Conservation (phyloP, 2,113 vertebrate genomes). For the Nibea albiflora region DNA sequence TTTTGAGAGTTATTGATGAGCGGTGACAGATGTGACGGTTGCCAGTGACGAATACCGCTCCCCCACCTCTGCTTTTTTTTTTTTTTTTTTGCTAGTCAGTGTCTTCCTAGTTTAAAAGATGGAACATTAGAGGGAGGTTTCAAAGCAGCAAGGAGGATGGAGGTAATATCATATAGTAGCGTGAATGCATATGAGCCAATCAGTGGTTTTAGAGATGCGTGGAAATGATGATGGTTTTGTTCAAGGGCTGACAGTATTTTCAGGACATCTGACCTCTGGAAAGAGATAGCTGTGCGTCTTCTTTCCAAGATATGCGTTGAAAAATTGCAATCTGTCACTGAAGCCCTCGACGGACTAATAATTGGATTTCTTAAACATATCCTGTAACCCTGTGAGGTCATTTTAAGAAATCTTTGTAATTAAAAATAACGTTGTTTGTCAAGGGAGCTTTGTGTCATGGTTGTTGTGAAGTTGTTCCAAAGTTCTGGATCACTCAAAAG, state of each 20-base stretch:
- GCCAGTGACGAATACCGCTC: conserved; percentile 45
- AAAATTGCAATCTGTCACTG: conserved; percentile 71
- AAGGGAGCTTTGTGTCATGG: conserved; percentile 61
- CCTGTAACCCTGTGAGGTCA: conserved; percentile 79
- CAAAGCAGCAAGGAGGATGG: not conserved
- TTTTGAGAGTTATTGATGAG: conserved; percentile 72
- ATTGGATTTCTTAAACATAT: conserved; percentile 76
- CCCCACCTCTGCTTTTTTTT: conserved; percentile 26
- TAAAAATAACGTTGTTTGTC: conserved; percentile 74
- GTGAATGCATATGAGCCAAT: conserved; percentile 52
- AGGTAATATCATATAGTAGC: conserved; percentile 44
- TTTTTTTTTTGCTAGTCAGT: not conserved
- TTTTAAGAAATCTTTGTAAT: conserved; percentile 85
- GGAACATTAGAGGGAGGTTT: conserved; percentile 12
- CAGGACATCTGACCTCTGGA: conserved; percentile 48
- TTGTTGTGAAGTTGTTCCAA: conserved; percentile 53
- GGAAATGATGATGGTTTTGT: conserved; percentile 28
- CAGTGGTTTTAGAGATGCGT: conserved; percentile 38
- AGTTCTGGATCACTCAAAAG: conserved; percentile 28
- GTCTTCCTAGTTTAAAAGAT: conserved; percentile 10
- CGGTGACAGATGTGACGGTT: conserved; percentile 70
- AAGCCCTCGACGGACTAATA: conserved; percentile 72
- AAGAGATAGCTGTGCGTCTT: conserved; percentile 50
- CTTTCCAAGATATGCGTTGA: conserved; percentile 62
- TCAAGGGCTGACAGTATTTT: conserved; percentile 42